These are phyloP conservation scores for Apeltes quadracus DNA, from an alignment of 2,113 vertebrate species.

Conservation along the genomic window DNA sequence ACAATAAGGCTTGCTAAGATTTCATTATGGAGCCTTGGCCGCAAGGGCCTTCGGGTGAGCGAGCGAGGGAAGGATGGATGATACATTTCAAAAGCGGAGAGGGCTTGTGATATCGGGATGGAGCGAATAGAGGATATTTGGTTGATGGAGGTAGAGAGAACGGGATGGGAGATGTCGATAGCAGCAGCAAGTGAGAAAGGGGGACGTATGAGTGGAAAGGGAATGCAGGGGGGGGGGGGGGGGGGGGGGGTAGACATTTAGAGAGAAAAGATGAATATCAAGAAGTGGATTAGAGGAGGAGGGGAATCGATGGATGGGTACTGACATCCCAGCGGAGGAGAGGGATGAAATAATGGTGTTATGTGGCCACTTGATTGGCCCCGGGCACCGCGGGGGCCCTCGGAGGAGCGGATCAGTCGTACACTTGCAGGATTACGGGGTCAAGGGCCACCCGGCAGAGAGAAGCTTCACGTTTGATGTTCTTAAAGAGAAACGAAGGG, in stretches of 20 bases:
- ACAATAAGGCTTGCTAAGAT: conserved; percentile 72
- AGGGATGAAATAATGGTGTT: conserved; percentile 62
- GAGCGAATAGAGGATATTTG: conserved; percentile 25
- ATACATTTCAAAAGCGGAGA: conserved; percentile 31
- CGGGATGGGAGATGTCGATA: conserved; percentile 18
- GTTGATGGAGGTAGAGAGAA: conserved; percentile 30
- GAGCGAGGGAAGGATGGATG: conserved; percentile 57
- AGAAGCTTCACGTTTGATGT: conserved; percentile 44
- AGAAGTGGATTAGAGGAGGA: conserved; percentile 49
- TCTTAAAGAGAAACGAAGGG: conserved; percentile 43
- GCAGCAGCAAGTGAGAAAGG: conserved; percentile 23
- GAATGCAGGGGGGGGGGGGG: conserved; percentile 30
- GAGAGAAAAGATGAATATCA: conserved; percentile 47
- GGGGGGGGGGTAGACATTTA: conserved; percentile 25
- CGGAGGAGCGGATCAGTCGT: conserved; percentile 52
- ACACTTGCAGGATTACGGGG: conserved; percentile 43
- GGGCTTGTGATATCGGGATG: conserved; percentile 26
- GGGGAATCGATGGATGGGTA: conserved; percentile 51
- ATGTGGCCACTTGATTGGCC: conserved; percentile 65
- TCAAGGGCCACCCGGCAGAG: conserved; percentile 55
- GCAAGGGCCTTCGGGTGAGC: conserved; percentile 45
- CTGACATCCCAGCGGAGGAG: conserved; percentile 51
- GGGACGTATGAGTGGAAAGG: neutral
- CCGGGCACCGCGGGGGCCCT: conserved; percentile 37
- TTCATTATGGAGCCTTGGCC: conserved; percentile 67